phyloP scores from a whole-genome alignment of 2,797 vertebrate species.

The Phataginus tricuspis region DNA sequence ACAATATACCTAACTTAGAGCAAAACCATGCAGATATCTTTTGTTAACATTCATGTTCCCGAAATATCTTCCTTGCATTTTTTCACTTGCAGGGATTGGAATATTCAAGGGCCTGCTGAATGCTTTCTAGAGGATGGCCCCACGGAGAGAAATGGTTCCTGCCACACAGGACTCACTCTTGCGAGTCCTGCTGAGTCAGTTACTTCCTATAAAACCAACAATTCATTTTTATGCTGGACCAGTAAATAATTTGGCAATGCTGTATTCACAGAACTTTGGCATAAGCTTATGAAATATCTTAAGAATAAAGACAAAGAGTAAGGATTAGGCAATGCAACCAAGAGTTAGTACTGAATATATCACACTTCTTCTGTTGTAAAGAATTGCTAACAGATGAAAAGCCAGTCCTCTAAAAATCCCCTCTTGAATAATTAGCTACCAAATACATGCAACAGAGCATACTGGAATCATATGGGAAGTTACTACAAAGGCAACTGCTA shows the following conservation, averaged over 20 bases:
- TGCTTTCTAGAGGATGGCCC: background rate
- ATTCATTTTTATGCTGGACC: background rate
- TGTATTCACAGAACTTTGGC: slow-evolving; percentile 21
- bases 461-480: background rate
- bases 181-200: background rate
- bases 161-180: background rate
- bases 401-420: background rate
- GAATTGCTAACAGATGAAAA: slow-evolving; percentile 57
- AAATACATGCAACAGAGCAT: background rate
- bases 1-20: background rate
- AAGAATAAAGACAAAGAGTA: slow-evolving; percentile 19
- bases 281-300: background rate
- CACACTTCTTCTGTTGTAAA: slow-evolving; percentile 1
- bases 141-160: background rate
- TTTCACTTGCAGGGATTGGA: background rate
- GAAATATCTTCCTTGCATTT: background rate
- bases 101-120: background rate
- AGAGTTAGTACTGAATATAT: background rate
- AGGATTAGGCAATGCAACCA: background rate
- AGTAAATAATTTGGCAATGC: background rate
- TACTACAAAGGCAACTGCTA: slow-evolving; percentile 19
- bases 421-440: background rate
- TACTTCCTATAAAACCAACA: background rate
- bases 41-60: slow-evolving; percentile 30
- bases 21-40: background rate